phyloP scores from a whole-genome alignment of 2,113 vertebrate genomes.

The Macaca mulatta region DNA sequence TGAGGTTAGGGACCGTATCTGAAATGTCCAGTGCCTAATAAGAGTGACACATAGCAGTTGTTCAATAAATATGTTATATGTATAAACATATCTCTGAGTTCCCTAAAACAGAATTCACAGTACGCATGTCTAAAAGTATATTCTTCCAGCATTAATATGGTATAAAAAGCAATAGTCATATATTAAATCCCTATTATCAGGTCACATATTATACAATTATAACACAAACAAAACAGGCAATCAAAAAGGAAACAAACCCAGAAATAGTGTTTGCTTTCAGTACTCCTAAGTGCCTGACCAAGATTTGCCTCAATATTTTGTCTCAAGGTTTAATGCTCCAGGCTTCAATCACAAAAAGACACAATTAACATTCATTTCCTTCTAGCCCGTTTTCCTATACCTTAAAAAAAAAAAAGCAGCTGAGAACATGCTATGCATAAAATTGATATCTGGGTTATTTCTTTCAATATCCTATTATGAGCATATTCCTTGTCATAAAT shows the following conservation, averaged over 20 bases:
- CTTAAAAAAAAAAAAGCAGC: background rate
- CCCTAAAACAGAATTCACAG: background rate
- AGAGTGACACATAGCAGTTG: background rate
- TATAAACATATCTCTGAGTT: background rate
- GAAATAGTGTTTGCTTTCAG: constrained; percentile 11
- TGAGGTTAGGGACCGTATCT: background rate
- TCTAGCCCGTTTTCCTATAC: background rate
- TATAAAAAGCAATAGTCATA: background rate
- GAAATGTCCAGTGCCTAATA: background rate
- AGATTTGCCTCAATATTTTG: background rate
- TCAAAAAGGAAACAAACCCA: background rate
- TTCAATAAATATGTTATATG: background rate
- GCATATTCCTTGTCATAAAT: background rate
- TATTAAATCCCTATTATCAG: background rate
- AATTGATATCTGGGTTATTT: background rate
- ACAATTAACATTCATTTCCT: background rate
- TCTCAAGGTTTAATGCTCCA: background rate
- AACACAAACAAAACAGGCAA: background rate
- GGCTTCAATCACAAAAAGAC: background rate
- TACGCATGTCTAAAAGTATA: background rate
- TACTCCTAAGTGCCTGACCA: background rate
- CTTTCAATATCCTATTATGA: background rate
- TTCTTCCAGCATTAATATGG: background rate
- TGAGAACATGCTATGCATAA: background rate
- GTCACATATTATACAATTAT: background rate